These are phyloP conservation scores for Pituophis catenifer DNA, from an alignment of 2,113 vertebrate genomes.

Conservation along the genomic window DNA sequence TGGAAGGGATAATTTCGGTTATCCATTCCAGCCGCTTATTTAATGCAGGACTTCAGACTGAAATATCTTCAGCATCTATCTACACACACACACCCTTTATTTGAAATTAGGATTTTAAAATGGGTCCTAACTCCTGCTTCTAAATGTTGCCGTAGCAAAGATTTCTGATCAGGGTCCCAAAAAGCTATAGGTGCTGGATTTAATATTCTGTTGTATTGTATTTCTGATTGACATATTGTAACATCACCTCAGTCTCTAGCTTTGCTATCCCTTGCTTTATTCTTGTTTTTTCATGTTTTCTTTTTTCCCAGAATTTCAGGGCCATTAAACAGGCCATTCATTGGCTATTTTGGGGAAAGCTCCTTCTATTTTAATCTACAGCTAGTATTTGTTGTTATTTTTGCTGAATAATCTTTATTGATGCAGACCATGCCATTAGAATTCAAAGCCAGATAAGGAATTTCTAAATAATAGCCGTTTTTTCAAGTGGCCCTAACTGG, in stretches of 20 bases:
- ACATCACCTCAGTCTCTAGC: background rate
- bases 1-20: background rate
- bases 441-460: background rate
- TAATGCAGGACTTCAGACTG: background rate
- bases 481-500: background rate
- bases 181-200: background rate
- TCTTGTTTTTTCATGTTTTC: background rate
- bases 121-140: background rate
- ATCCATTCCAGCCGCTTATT: background rate
- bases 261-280: background rate
- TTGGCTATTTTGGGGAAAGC: background rate
- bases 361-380: background rate
- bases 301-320: background rate
- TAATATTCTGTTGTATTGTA: background rate
- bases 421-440: background rate
- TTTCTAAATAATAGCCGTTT: background rate
- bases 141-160: background rate
- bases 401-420: background rate
- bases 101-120: background rate
- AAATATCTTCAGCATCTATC: background rate
- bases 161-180: background rate
- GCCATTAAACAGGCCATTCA: background rate
- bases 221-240: background rate
- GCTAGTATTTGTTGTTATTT: background rate
- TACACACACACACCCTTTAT: background rate